phyloP scores from a whole-genome alignment of 2,113 vertebrate genomes.

The Hystrix brachyura region DNA sequence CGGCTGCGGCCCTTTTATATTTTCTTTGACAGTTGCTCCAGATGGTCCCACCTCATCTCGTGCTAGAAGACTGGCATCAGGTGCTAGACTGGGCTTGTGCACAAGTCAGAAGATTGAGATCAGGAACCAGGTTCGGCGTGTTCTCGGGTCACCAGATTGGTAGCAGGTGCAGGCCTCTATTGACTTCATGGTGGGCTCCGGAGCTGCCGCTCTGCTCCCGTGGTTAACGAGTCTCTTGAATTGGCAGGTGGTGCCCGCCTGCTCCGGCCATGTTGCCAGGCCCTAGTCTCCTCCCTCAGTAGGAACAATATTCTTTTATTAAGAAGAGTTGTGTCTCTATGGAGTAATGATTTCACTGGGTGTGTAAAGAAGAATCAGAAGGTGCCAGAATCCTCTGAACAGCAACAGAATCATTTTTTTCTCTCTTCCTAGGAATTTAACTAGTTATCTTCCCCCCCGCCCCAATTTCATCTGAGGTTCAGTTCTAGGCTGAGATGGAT shows the following conservation, averaged over 20 bases:
- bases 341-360: neutral
- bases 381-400: neutral
- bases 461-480: neutral
- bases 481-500: neutral
- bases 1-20: neutral
- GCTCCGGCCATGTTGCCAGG: neutral
- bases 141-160: neutral
- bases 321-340: neutral
- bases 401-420: neutral
- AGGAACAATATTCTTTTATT: neutral
- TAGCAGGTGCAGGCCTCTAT: neutral
- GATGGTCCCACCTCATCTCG: neutral
- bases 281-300: neutral
- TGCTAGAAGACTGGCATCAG: neutral
- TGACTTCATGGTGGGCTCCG: neutral
- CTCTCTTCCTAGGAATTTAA: neutral
- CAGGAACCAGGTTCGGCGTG: neutral
- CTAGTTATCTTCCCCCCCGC: accelerated
- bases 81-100: neutral
- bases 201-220: neutral
- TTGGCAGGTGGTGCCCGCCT: neutral
- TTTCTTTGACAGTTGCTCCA: neutral
- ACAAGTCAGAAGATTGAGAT: neutral
- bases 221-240: neutral
- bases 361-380: neutral